Conservation (phyloP, 2,888 invertebrate species). For the Agrotis segetum region DNA sequence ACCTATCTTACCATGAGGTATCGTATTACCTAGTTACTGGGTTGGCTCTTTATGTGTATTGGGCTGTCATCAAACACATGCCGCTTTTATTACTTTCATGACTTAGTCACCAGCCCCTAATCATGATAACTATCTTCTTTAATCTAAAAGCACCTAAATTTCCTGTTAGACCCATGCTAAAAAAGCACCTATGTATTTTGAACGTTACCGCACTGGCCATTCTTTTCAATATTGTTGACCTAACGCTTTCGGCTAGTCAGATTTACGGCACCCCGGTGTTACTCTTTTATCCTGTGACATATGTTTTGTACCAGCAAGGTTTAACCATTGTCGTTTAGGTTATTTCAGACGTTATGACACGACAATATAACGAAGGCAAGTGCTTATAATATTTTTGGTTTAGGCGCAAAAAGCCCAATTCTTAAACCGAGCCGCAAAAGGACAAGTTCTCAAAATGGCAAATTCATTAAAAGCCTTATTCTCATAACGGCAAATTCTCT, state of each 20-base stretch:
- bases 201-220: background rate
- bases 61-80: too few relatives aligned
- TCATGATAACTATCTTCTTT: background rate
- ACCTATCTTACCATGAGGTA: too few relatives aligned
- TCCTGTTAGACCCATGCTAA: background rate
- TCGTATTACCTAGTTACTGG: too few relatives aligned
- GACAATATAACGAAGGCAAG: too few relatives aligned
- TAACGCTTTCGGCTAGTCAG: conserved; percentile 33
- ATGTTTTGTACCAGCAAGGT: conserved; percentile 20
- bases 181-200: conserved; percentile 2
- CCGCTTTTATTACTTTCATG: background rate
- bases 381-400: too few relatives aligned
- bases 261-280: conserved; percentile 29
- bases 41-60: too few relatives aligned
- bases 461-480: too few relatives aligned
- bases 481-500: too few relatives aligned
- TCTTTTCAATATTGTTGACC: conserved; percentile 49
- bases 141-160: background rate
- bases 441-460: too few relatives aligned
- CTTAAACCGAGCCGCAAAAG: too few relatives aligned
- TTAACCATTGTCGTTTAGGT: conserved; percentile 3
- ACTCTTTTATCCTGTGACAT: conserved; percentile 41
- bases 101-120: background rate
- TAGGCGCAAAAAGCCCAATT: too few relatives aligned
- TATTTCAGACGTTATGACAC: background rate